Percentiles rank a stretch among this genome's conserved stretches.
Conservation (phyloP, 2,797 vertebrate species). For the Meriones psammophilus region DNA sequence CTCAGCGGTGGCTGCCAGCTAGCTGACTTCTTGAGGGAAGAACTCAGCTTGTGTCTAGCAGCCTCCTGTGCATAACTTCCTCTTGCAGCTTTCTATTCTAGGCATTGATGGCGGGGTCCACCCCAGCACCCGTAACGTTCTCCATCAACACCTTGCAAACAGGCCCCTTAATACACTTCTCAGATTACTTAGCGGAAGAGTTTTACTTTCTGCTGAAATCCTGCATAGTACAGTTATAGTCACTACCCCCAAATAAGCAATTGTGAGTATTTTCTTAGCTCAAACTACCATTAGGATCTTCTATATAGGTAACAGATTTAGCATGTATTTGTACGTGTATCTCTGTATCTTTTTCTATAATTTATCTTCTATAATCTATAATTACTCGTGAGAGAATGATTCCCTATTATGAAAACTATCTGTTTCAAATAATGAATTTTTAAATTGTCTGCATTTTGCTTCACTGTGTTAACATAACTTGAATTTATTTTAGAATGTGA, state of each 20-base stretch:
- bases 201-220: constrained; percentile 11
- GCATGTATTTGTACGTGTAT: neutral
- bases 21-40: neutral
- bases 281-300: neutral
- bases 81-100: neutral
- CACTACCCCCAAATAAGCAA: neutral
- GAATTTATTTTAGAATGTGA: constrained; percentile 21
- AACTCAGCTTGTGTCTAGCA: neutral
- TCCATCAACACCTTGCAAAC: neutral
- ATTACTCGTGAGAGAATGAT: neutral
- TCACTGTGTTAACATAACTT: neutral
- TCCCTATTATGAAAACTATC: neutral
- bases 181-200: neutral
- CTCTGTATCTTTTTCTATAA: neutral
- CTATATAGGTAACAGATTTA: neutral
- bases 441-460: neutral
- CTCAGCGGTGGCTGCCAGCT: neutral
- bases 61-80: neutral
- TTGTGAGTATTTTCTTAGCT: neutral
- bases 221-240: neutral
- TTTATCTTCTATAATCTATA: neutral
- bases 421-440: neutral
- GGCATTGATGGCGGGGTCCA: neutral
- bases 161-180: neutral
- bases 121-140: neutral